These are phyloP conservation scores for Campylomormyrus tamandua DNA, from an alignment of 2,113 vertebrate genomes.

Conservation along the genomic window DNA sequence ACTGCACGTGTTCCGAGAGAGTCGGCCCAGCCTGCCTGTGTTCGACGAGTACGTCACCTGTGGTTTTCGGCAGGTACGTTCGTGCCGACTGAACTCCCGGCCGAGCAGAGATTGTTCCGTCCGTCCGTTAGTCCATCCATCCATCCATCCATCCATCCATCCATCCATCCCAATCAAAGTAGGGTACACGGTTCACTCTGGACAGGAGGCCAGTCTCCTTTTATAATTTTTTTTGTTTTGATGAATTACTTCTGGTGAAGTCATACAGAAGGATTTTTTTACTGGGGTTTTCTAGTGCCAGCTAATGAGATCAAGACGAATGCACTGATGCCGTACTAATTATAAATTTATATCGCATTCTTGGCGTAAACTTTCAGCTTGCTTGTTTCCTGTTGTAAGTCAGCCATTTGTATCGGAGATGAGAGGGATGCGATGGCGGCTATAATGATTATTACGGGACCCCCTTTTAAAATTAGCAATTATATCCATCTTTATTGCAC, in stretches of 20 bases:
- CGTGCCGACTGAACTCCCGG: background rate
- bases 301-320: background rate
- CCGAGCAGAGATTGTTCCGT: background rate
- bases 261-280: background rate
- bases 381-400: background rate
- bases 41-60: constrained; percentile 81
- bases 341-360: background rate
- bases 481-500: background rate
- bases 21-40: constrained; percentile 81
- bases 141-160: background rate
- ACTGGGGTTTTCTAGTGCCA: background rate
- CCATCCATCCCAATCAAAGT: background rate
- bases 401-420: background rate
- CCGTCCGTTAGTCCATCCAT: background rate
- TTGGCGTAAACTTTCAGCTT: background rate
- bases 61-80: constrained; percentile 79
- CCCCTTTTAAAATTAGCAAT: background rate
- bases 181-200: background rate
- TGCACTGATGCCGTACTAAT: background rate
- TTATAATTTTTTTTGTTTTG: background rate
- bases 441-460: background rate
- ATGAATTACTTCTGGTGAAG: background rate
- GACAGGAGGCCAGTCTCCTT: background rate
- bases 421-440: background rate
- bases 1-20: constrained; percentile 76